Evolutionary conservation across 2,888 invertebrate species (phyloP), one percentile per base, ranked within the genome.

Genomic region (Eupithecia inturbata): DNA sequence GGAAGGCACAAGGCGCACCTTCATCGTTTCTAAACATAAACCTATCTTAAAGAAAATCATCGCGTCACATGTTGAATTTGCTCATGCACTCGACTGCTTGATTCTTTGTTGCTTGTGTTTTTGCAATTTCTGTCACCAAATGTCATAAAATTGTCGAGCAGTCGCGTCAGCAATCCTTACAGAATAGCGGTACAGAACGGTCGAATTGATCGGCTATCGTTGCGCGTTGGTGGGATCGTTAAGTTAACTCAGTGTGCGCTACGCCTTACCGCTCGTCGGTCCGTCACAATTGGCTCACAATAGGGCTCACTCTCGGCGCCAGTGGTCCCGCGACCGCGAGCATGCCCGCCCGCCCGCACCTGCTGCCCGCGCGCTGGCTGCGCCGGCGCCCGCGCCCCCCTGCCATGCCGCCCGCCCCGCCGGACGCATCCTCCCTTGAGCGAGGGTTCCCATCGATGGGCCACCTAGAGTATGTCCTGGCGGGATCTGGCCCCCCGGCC

Each of bases 401-500:
- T 86, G 85, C 79, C 85, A 86, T 88, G 41, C 82, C 74, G 79
- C 83, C 77, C 78, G 81, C 77, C 82, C 81, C 79, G 39, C 83
- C 74, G 77, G 82, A 93, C 82, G 91, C 89, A 74, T 92, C 92
- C 77, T 89, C 96, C 88, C 95, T 96, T 82, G 96, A 96, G 86
- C 95, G 96, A 78, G 96, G 96, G 86, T 96, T 95, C 86, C 96
- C 96, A 77, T 95, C 96, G 82, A 92, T 90, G 89, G 96, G 95
- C 66, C 96, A 96, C 90, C 96, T 96, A 88, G 96, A 96, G 89
- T 97, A 96, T 89, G 96, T 97, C 95, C 97, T 97, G 88, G 97
- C 96, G 83, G 97, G 97, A 73, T 96, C 96, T 57, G 97, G 97
- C 26, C 97, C 97, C 12, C 97, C 97, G 41, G 96, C 97, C 74